These are phyloP conservation scores for Mus pahari DNA, from an alignment of 2,113 vertebrate genomes.

Conservation along the genomic window DNA sequence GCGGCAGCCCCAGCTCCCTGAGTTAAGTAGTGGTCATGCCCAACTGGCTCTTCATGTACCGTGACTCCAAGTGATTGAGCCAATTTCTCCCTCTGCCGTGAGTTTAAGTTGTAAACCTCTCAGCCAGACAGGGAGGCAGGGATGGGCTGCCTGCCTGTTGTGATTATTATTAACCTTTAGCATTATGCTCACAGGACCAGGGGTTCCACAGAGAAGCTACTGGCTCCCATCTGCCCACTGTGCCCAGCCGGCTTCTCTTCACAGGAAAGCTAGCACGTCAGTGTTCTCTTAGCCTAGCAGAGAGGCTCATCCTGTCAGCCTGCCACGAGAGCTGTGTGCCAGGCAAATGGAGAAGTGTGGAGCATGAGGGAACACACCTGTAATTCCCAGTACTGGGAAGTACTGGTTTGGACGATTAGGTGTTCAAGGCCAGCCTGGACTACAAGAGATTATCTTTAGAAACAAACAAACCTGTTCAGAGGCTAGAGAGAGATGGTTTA, in stretches of 20 bases:
- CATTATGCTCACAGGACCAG: background rate
- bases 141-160: conserved; percentile 85
- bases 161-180: conserved; percentile 84
- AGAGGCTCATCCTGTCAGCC: background rate
- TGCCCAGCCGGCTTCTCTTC: background rate
- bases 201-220: background rate
- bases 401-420: background rate
- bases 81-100: conserved; percentile 87
- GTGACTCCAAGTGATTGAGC: conserved; percentile 88
- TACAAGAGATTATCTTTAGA: background rate
- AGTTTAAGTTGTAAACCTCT: conserved; percentile 88
- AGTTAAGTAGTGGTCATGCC: conserved; percentile 88
- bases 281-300: background rate
- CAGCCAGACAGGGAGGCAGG: conserved; percentile 84
- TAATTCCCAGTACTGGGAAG: background rate
- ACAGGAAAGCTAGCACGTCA: rapidly evolving
- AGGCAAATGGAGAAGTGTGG: too few species aligned
- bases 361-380: background rate
- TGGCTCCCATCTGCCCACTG: background rate
- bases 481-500: background rate
- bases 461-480: background rate
- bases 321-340: background rate
- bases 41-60: conserved; percentile 88
- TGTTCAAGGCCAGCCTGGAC: background rate
- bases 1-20: conserved; percentile 81